Base-by-base conservation (phyloP, 1,140 invertebrate species). In the Formica selysi region DNA sequence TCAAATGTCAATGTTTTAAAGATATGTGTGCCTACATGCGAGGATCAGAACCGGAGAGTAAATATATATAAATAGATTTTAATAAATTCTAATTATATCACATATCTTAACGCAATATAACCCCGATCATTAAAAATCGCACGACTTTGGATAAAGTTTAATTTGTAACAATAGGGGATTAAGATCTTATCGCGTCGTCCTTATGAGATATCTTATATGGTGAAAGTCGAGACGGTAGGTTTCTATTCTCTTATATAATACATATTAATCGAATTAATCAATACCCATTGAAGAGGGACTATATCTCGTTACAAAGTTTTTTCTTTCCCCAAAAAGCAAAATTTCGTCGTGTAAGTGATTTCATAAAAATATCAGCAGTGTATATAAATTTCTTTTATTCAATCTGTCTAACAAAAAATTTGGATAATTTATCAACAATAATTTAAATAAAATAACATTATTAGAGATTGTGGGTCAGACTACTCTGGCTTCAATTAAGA, bases 1-100 rank as follows among this genome's bases (percentile, higher is more conserved):
- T 44, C 26, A 78, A 78, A 78, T 78, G 41, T n/a, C 76, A 78
- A 32, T 44, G 22, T 48, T 54, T 8, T 7, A 19, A n/a, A 64
- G 13, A 51, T 51, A 16, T 19, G 3, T 16, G 16, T 26, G 3
- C 32, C 0, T 4, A 2, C 29, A 19, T 32, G 10, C 29, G 11
- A 59, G 6, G 5, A 74, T 22, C 22, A 74, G 4, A 74, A 13
- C 3, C 29, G 13, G 16, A 70, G 16, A 51, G 22, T 2, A 5
- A 29, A 7, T 51, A 22, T 19, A 51, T 19, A 51, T 32, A 32
- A 22, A 22, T 32, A 32, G 3, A 51, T 51, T 51, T 19, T 51
- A 51, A 51, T 51, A 22, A 59, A 59, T 59, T n/a, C 8, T 59
- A 22, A 59, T 59, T 59, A 59, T 59, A 59, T 59, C n/a, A 59